Evolutionary conservation across 2,113 vertebrate genomes (phyloP), one percentile per base, ranked within the genome.

Genomic region (Synchiropus splendidus): DNA sequence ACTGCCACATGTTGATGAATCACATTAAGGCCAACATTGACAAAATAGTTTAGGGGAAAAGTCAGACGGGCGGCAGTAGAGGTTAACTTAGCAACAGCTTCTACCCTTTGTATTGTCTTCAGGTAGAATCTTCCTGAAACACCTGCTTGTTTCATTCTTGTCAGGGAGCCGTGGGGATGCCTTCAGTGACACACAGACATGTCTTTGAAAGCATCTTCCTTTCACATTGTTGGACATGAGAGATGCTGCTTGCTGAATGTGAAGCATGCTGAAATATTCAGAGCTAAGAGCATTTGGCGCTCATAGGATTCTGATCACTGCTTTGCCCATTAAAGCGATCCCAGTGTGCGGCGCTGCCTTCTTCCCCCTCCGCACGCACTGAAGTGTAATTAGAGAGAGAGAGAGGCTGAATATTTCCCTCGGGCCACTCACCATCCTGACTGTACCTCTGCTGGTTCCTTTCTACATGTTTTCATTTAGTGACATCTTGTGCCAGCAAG

Each of bases 381-480:
- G 43, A 63, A 70, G 63, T 72, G 63, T 78, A 70, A 77, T 78
- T 75, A 77, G 58, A 64, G 48, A 55, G 42, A 62, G 67, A 58
- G 42, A 62, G 67, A 68, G 48, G 51, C 32, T 70, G 52, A 36
- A 42, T 42, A 39, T 61, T 51, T 73, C 67, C 71, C 67, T 18
- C 17, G 57, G 57, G 70, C 35, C 49, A 60, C 70, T 78, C 60
- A 38, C 58, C 45, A 59, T 64, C 61, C 31, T 45, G 57, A 49
- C 42, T 57, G 48, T 53, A 42, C 44, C 40, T 60, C 48, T 56
- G 54, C 61, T 58, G 61, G 50, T 55, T 76, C 48, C 21, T 41
- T 48, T 63, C 57, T 53, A 51, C 42, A 40, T 58, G 40, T 61
- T 52, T 54, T 63, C 44, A 44, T 57, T 66, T 39, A 56, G 54